Base-by-base conservation (phyloP, 92 coral and sea anemone species). In the Epizoanthus scotinus region DNA sequence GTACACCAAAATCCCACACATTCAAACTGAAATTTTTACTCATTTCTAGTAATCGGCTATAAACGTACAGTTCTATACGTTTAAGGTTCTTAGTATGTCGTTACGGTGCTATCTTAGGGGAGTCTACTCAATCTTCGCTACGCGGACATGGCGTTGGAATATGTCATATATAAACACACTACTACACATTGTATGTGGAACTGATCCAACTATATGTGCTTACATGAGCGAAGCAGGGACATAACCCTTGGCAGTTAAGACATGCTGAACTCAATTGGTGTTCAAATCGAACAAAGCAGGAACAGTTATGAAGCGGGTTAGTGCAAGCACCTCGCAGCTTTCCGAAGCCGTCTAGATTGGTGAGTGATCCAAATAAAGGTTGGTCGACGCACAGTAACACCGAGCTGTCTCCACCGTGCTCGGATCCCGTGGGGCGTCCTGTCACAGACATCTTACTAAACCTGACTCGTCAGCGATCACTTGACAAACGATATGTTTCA, bases 221-320 rank as follows among this genome's bases (percentile, higher is more conserved):
- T 73, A 89, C 97, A 42, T 92, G 97, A 3, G 97, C 85, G 36
- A 87, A 92, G 31, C 91, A 84, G 40, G 97, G 89, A 59, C 97
- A 92, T 1, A 92, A 82, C 19, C 97, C 97, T 12, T 89, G 97
- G 53, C 97, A 92, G 73, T 92, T 92, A 8, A 92, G 82, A 79
- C 97, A 92, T 68, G 97, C 90, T 6, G 85, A 80, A 66, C 97
- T 92, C 26, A 90, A 87, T 68, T 92, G 97, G 56, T 92, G 87
- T 53, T 92, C 97, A 75, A 92, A 92, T 31, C 94, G 93, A 62
- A 92, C 91, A 70, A 87, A 92, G 25, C 91, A 87, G 22, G 97
- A 19, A 29, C 97, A 92, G n/a, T 70, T 60, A 56, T 92, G 94
- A 28, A 87, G 53, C 19, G 97, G 97, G 36, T 92, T 92, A 3